Conservation (phyloP, 2,888 invertebrate species). For the Heteromyza rotundicornis region DNA sequence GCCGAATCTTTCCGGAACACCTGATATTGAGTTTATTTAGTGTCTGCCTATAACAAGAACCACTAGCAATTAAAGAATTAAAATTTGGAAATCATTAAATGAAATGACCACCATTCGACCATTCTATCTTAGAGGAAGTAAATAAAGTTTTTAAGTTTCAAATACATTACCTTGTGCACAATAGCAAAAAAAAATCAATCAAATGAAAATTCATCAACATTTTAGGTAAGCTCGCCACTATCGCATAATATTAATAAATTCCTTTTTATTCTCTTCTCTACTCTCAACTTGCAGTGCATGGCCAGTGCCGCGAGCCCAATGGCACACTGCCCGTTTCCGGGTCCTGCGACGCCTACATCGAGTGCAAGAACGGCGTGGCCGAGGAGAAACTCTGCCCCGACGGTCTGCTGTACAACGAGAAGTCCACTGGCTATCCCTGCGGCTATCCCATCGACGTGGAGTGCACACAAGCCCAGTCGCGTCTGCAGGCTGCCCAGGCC, state of each 20-base stretch:
- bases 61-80: no score
- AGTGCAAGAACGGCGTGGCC: slow-evolving; percentile 75
- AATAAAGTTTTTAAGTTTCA: no score
- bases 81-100: no score
- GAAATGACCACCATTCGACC: no score
- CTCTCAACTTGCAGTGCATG: slow-evolving; percentile 39
- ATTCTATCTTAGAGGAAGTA: no score
- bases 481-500: slow-evolving; percentile 66
- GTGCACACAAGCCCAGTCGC: slow-evolving; percentile 74
- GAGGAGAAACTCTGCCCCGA: slow-evolving; percentile 82
- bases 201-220: slow-evolving; percentile 34
- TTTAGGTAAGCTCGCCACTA: slow-evolving; percentile 49
- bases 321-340: slow-evolving; percentile 72
- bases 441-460: slow-evolving; percentile 84
- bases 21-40: no score
- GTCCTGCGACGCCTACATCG: slow-evolving; percentile 78
- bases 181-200: background rate
- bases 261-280: slow-evolving; percentile 35
- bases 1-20: no score
- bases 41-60: no score
- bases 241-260: slow-evolving; percentile 31
- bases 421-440: slow-evolving; percentile 77
- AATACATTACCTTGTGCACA: background rate
- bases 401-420: slow-evolving; percentile 79
- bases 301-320: slow-evolving; percentile 71